Conservation (phyloP, 2,888 invertebrate species). For the Rapana venosa region DNA sequence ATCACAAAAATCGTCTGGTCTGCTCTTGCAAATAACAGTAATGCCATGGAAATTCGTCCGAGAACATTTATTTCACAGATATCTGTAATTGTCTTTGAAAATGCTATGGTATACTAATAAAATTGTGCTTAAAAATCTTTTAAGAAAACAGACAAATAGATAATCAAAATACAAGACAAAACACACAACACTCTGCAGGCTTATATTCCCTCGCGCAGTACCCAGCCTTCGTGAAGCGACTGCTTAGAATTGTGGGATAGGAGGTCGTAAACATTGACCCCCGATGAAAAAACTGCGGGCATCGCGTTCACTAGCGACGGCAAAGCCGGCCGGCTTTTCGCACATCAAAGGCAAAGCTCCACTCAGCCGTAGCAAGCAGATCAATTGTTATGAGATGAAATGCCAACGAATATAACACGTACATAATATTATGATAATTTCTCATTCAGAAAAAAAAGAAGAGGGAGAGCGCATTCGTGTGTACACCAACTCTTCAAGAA, state of each 20-base stretch:
- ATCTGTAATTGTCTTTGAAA: not conserved
- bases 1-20: constrained; percentile 41
- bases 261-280: constrained; percentile 46
- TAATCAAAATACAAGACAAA: not conserved
- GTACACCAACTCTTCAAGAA: too few relatives aligned
- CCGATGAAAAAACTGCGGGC: constrained; percentile 35
- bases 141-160: not conserved
- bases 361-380: not conserved
- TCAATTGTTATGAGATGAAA: not conserved
- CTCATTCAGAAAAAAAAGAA: too few relatives aligned
- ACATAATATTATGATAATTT: not conserved
- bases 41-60: constrained; percentile 46
- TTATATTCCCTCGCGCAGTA: constrained; percentile 42
- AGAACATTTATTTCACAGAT: not conserved
- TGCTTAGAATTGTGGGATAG: constrained; percentile 38
- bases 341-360: not conserved
- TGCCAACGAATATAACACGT: not conserved
- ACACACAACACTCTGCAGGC: not conserved
- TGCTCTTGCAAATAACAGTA: constrained; percentile 32
- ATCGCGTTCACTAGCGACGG: constrained; percentile 22
- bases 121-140: not conserved
- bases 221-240: constrained; percentile 31
- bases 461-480: too few relatives aligned
- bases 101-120: not conserved
- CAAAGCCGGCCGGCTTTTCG: not conserved